A percentile compares a stretch with the other conserved stretches of the same genome.
Evolutionary conservation across 1,140 invertebrate genomes (phyloP).

Genomic region (Spodoptera frugiperda): DNA sequence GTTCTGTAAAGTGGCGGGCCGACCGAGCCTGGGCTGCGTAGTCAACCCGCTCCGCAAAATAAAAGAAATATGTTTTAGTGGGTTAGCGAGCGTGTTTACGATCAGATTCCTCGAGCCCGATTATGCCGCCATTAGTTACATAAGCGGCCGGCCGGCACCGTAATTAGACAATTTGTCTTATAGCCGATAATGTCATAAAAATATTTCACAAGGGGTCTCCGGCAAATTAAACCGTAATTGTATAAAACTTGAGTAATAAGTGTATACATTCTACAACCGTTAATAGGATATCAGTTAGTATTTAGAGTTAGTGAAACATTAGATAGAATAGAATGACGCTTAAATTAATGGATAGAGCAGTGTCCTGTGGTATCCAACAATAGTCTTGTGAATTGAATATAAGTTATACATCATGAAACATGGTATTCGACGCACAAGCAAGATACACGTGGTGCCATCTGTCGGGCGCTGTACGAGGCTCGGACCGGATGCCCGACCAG

Average conservation of each 20-base stretch:
- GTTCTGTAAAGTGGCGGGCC: conserved; percentile 69
- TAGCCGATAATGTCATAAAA: conserved; percentile 52
- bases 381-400: too few relatives aligned
- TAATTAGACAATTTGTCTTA: conserved; percentile 77
- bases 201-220: conserved; percentile 35
- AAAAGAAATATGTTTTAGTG: conserved; percentile 86
- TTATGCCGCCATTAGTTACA: conserved; percentile 81
- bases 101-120: conserved; percentile 76
- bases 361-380: too few relatives aligned
- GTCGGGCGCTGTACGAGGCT: conserved; percentile 61
- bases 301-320: too few relatives aligned
- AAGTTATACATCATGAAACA: not conserved
- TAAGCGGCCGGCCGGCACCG: conserved; percentile 67
- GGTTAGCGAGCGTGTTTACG: conserved; percentile 84
- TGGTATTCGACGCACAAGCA: conserved; percentile 13
- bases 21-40: conserved; percentile 37
- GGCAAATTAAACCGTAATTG: conserved; percentile 1
- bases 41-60: conserved; percentile 72
- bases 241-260: not conserved
- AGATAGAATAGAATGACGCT: too few relatives aligned
- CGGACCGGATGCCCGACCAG: conserved; percentile 81
- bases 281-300: too few relatives aligned
- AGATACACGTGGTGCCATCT: conserved; percentile 73
- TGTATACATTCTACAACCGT: too few relatives aligned
- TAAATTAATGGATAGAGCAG: not conserved